Evolutionary conservation across 2,888 invertebrate genomes (phyloP).

Genomic region (Lampropteryx suffumata): DNA sequence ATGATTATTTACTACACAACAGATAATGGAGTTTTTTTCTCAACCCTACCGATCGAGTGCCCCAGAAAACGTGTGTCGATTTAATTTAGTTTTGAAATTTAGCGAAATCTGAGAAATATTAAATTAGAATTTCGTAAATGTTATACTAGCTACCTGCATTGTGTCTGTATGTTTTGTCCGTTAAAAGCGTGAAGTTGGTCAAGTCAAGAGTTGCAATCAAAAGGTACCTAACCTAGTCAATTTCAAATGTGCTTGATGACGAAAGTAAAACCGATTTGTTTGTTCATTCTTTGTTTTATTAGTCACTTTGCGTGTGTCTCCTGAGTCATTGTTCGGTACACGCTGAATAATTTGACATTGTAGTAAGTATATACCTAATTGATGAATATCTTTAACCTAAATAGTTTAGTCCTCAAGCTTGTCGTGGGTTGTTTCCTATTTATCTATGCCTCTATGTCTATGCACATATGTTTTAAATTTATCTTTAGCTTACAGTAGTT

Average conservation of each 20-base stretch:
- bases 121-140: slow-evolving; percentile 66
- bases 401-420: slow-evolving; percentile 1
- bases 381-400: slow-evolving; percentile 19
- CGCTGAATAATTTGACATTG: slow-evolving; percentile 17
- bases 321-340: slow-evolving; percentile 20
- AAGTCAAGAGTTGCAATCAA: slow-evolving; percentile 41
- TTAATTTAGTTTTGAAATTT: slow-evolving; percentile 73
- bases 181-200: slow-evolving; percentile 67
- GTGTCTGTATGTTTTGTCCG: slow-evolving; percentile 57
- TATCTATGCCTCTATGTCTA: neutral
- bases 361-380: neutral
- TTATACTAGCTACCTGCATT: slow-evolving; percentile 43
- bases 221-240: slow-evolving; percentile 8
- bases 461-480: no score
- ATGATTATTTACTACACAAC: slow-evolving; percentile 73
- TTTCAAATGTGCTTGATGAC: slow-evolving; percentile 30
- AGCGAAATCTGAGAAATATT: slow-evolving; percentile 74
- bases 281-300: slow-evolving; percentile 39
- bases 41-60: slow-evolving; percentile 58
- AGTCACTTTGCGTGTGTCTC: slow-evolving; percentile 20
- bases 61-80: slow-evolving; percentile 64
- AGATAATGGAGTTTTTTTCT: slow-evolving; percentile 65
- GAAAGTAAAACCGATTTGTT: slow-evolving; percentile 49
- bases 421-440: no score
- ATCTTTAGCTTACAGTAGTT: no score